Evolutionary conservation across 2,888 invertebrate species (phyloP).

Genomic region (Cephus spinipes): DNA sequence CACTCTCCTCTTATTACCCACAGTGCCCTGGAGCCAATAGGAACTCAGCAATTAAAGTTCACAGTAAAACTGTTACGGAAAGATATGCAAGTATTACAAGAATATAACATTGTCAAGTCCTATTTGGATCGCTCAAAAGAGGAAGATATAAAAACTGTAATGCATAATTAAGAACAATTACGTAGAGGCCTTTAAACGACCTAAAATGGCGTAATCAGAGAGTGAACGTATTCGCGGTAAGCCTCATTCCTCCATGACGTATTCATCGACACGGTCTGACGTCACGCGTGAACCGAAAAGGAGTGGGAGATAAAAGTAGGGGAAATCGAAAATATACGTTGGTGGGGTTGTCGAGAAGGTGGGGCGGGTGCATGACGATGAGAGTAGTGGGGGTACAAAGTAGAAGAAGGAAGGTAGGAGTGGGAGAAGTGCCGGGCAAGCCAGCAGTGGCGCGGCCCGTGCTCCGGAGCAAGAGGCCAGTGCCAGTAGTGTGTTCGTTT

Average conservation of each 20-base stretch:
- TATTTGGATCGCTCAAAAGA: neutral
- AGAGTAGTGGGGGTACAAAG: neutral
- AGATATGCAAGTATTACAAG: neutral
- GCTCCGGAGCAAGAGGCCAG: slow-evolving; percentile 32
- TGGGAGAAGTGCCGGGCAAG: slow-evolving; percentile 22
- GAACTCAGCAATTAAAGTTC: neutral
- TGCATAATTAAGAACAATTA: neutral
- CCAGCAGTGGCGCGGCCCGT: slow-evolving; percentile 26
- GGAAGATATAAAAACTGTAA: neutral
- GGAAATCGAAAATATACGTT: neutral
- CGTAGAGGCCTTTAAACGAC: neutral
- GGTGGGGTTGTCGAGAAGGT: neutral
- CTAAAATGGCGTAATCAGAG: neutral
- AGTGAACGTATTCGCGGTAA: neutral
- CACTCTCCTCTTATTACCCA: neutral
- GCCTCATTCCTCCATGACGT: neutral
- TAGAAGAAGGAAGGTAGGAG: slow-evolving; percentile 19
- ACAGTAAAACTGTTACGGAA: neutral
- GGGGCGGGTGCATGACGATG: neutral
- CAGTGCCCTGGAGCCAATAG: neutral
- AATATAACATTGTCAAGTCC: neutral
- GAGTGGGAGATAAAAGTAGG: neutral
- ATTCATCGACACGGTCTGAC: neutral
- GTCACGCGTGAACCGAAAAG: neutral
- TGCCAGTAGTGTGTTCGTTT: slow-evolving; percentile 71